Evolutionary conservation across 2,113 vertebrate species (phyloP).

Genomic region (Pseudonaja textilis): DNA sequence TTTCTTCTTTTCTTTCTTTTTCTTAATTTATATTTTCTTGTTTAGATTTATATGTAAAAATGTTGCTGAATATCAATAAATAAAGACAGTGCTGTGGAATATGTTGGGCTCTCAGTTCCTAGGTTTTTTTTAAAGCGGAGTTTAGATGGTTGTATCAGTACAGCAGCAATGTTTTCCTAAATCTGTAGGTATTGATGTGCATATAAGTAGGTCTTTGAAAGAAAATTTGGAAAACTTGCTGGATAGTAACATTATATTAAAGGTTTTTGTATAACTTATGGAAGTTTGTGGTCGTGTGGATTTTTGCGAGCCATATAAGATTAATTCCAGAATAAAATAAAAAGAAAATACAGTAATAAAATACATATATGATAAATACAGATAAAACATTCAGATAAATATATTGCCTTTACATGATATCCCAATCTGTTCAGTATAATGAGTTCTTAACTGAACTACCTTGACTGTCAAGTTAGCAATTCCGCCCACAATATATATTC

Average conservation of each 20-base stretch:
- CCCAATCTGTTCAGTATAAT: no score
- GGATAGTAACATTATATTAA: neutral
- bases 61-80: neutral
- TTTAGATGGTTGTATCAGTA: neutral
- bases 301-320: neutral
- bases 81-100: neutral
- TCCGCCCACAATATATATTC: no score
- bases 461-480: no score
- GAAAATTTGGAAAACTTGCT: neutral
- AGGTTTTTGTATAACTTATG: neutral
- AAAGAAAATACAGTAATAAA: neutral
- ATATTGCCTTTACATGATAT: no score
- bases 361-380: neutral
- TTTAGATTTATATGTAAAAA: neutral
- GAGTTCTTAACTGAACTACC: no score
- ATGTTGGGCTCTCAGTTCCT: neutral
- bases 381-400: no score
- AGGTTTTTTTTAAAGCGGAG: neutral
- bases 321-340: neutral
- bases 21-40: neutral
- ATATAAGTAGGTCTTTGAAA: neutral
- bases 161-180: neutral
- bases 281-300: neutral
- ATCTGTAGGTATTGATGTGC: neutral
- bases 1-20: neutral